Evolutionary conservation across 2,113 vertebrate genomes (phyloP).

Genomic region (Pseudonaja textilis): DNA sequence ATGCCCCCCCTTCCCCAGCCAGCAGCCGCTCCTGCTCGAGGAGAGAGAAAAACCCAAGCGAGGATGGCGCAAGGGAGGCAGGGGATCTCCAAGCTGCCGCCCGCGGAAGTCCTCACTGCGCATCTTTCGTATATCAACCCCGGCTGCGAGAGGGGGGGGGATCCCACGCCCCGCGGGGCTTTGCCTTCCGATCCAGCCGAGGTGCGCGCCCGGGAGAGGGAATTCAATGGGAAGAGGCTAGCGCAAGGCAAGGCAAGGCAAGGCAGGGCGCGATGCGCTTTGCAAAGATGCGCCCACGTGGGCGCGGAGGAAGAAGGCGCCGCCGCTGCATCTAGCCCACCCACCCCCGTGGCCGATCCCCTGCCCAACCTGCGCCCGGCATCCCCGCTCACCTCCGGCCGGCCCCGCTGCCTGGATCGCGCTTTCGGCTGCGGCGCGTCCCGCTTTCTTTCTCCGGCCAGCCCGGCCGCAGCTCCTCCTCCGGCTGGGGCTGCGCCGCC

Average conservation of each 20-base stretch:
- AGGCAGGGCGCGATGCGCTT: neutral
- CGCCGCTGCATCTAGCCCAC: neutral
- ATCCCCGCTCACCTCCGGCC: neutral
- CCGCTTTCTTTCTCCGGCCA: neutral
- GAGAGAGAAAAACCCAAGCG: fast-evolving
- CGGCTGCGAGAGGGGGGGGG: neutral
- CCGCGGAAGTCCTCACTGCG: neutral
- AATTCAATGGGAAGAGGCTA: neutral
- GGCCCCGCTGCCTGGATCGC: neutral
- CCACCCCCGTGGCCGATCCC: neutral
- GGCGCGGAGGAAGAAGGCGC: neutral
- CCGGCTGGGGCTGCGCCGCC: constrained; percentile 8
- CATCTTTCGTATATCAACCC: neutral
- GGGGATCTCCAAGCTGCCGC: neutral
- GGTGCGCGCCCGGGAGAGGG: neutral
- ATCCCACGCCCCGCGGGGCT: neutral
- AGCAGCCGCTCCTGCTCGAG: neutral
- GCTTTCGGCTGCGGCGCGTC: neutral
- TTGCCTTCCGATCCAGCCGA: neutral
- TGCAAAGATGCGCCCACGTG: neutral
- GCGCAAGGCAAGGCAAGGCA: neutral
- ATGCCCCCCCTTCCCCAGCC: neutral
- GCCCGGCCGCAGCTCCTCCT: too few species aligned
- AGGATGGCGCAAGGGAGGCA: neutral
- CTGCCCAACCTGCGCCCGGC: neutral